Conservation (phyloP, 2,888 invertebrate genomes). For the Callyntrura guangdongensis region DNA sequence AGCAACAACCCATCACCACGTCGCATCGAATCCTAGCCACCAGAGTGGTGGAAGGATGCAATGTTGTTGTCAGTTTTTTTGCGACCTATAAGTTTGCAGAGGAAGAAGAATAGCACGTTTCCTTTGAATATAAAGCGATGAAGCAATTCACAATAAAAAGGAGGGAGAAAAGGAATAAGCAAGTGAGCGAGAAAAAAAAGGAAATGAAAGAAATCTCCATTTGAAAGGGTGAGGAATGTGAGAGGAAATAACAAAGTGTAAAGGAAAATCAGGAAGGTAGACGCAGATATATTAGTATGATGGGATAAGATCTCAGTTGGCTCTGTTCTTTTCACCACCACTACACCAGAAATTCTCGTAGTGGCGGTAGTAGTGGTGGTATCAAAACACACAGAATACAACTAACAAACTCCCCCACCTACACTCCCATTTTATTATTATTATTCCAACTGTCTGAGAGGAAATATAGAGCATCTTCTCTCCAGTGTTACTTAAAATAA, state of each 20-base stretch:
- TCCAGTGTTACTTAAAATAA: constrained; percentile 46
- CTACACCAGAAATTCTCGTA: neutral
- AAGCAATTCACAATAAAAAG: constrained; percentile 40
- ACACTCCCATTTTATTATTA: constrained; percentile 64
- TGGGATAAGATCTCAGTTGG: constrained; percentile 74
- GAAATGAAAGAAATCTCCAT: constrained; percentile 80
- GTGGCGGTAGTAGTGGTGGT: no score
- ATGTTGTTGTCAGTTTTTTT: constrained; percentile 46
- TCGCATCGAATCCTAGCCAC: neutral
- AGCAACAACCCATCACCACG: constrained; percentile 10
- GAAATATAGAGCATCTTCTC: constrained; percentile 68
- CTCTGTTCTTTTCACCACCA: constrained; percentile 54
- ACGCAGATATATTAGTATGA: constrained; percentile 73
- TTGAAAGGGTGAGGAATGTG: constrained; percentile 79
- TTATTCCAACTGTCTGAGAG: constrained; percentile 62
- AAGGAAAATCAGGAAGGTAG: constrained; percentile 74
- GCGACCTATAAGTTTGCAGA: constrained; percentile 18
- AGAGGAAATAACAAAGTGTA: constrained; percentile 78
- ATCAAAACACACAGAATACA: neutral
- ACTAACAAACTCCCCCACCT: neutral
- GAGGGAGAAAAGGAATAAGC: constrained; percentile 34
- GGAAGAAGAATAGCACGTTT: constrained; percentile 55
- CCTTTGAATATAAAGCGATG: constrained; percentile 43
- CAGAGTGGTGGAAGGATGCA: neutral
- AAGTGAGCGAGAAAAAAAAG: constrained; percentile 69